These are phyloP conservation scores for Steinernema carpocapsae DNA, from an alignment of 2,888 invertebrate genomes.

Conservation along the genomic window DNA sequence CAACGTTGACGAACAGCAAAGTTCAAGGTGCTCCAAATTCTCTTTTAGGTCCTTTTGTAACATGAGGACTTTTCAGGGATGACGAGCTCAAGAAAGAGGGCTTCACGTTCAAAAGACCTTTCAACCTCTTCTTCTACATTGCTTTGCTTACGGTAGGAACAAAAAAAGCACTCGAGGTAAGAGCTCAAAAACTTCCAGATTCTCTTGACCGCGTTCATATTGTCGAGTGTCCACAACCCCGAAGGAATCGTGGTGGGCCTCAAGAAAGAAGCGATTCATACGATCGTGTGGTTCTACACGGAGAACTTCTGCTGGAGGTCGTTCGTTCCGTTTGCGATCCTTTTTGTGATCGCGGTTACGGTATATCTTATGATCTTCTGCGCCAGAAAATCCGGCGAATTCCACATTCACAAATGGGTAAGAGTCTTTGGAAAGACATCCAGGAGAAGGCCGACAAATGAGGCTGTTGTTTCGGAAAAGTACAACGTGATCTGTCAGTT, in stretches of 20 bases:
- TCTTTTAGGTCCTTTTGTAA: no score
- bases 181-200: no score
- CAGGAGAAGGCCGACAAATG: no score
- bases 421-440: neutral
- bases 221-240: constrained; percentile 10
- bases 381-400: neutral
- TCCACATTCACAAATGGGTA: constrained; percentile 4
- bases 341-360: neutral
- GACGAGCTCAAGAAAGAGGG: neutral
- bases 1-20: neutral
- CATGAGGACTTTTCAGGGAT: neutral
- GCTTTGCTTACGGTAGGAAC: neutral
- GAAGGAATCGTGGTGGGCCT: neutral
- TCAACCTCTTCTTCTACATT: constrained; percentile 31
- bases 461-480: no score
- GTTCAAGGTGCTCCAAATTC: neutral
- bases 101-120: neutral
- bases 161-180: neutral
- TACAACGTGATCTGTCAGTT: no score
- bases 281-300: constrained; percentile 13
- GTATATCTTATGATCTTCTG: constrained; percentile 3
- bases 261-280: neutral
- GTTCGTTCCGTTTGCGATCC: neutral
- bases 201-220: neutral
- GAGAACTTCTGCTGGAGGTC: constrained; percentile 21